These are phyloP conservation scores for Oryzias dopingdopingensis DNA, from an alignment of 2,797 vertebrate genomes.

Conservation along the genomic window DNA sequence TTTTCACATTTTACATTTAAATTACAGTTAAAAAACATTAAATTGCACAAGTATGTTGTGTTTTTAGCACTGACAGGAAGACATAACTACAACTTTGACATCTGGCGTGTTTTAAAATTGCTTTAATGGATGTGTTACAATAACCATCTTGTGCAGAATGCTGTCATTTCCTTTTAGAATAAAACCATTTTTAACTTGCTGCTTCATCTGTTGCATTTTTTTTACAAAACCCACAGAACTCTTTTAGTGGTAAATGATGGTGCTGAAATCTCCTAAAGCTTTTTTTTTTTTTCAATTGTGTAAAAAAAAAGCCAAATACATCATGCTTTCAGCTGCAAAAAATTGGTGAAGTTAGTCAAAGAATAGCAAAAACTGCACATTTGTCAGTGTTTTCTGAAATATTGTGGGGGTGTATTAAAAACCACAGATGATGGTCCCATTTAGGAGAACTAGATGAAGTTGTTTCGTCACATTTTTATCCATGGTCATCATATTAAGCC, in stretches of 20 bases:
- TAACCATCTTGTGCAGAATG: neutral
- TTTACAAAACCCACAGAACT: neutral
- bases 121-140: neutral
- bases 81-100: too few species aligned
- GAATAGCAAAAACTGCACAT: neutral
- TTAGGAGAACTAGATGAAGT: conserved; percentile 11
- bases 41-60: too few species aligned
- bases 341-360: conserved; percentile 2
- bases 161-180: too few species aligned
- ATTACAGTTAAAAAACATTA: neutral
- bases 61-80: too few species aligned
- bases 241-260: neutral
- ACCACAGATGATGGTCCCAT: conserved; percentile 6
- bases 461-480: conserved; percentile 17
- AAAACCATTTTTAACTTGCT: too few species aligned
- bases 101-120: neutral
- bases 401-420: conserved; percentile 10
- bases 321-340: neutral
- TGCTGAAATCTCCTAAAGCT: neutral
- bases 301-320: neutral
- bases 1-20: neutral
- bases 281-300: neutral
- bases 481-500: conserved; percentile 23
- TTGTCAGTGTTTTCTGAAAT: neutral
- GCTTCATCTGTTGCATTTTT: neutral